A percentile compares a stretch with the other conserved stretches of the same genome.
phyloP scores from a whole-genome alignment of 2,113 vertebrate species.

The Setophaga coronata region DNA sequence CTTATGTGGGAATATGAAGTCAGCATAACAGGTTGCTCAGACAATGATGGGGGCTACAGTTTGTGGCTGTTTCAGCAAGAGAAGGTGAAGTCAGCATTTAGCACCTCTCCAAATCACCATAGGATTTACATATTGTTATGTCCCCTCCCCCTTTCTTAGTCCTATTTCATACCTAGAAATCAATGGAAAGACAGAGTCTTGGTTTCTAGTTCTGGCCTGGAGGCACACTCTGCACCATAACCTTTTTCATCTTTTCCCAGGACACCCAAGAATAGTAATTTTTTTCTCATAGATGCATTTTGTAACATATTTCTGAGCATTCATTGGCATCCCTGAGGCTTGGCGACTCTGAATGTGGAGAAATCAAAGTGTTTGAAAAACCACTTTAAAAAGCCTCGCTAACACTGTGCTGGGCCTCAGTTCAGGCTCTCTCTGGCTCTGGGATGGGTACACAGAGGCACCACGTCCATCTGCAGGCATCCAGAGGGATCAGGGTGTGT shows the following conservation, averaged over 20 bases:
- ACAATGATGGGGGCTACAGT: fast-evolving
- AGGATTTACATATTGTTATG: neutral
- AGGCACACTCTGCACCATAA: neutral
- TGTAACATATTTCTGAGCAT: neutral
- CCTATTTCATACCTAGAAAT: neutral
- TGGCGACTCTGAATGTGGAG: neutral
- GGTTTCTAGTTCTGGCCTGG: neutral
- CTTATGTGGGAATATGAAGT: neutral
- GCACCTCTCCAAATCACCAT: neutral
- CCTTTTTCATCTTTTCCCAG: neutral
- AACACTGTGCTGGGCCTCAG: no score
- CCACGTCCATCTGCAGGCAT: neutral
- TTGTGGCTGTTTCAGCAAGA: neutral
- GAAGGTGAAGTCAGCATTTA: neutral
- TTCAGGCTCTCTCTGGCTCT: neutral
- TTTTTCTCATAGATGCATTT: neutral
- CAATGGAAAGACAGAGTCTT: neutral
- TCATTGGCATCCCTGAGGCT: neutral
- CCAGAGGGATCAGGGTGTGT: neutral
- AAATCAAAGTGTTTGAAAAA: neutral
- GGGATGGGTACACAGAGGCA: fast-evolving
- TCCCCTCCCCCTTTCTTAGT: neutral
- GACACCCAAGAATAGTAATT: neutral
- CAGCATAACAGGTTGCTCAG: fast-evolving
- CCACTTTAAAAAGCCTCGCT: neutral